Base-by-base conservation (phyloP, 1,140 invertebrate genomes). In the Heterodera schachtii region DNA sequence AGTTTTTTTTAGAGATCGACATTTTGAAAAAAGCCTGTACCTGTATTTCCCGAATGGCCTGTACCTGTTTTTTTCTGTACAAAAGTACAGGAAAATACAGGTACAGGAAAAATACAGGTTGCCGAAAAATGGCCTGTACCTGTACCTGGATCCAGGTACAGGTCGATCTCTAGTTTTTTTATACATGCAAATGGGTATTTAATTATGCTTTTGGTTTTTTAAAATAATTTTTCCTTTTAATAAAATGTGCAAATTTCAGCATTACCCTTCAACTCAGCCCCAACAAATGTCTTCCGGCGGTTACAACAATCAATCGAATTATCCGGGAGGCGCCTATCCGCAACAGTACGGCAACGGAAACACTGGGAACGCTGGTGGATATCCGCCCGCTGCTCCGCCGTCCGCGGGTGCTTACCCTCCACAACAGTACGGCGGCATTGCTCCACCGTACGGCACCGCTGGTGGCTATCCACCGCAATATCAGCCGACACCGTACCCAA, bases 391-490 rank as follows among this genome's bases (percentile, higher is more conserved):
- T 31, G 31, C 31, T 43, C 21, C 69, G 21, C 69, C 69, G 16
- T 13, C 31, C 5, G 44, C 41, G 31, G 69, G 69, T 41, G 69
- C 31, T 3, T 71, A 71, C 43, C 69, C 69, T 41, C 41, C 41
- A 0, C 69, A 71, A 41, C 69, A 71, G 3, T n/a, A 46, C 69
- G 19, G 19, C 69, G 13, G 44, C 69, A 43, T n/a, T 41, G 31
- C 69, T 11, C 69, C 69, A 19, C 31, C 69, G 19, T 46, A 71
- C 69, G 44, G 69, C 31, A 43, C n/a, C 19, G 8, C 6, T 4
- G 69, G 44, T 41, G 69, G 69, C 5, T 71, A 71, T 71, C 69
- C 69, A 8, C n/a, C 69, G 44, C 57, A 64, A 64, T 19, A 64
- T 19, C 57, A 13, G 3, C 57, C 13, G 57, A 19, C 57, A 19